Evolutionary conservation across 2,888 invertebrate genomes (phyloP).

Genomic region (Sphaerophoria taeniata): DNA sequence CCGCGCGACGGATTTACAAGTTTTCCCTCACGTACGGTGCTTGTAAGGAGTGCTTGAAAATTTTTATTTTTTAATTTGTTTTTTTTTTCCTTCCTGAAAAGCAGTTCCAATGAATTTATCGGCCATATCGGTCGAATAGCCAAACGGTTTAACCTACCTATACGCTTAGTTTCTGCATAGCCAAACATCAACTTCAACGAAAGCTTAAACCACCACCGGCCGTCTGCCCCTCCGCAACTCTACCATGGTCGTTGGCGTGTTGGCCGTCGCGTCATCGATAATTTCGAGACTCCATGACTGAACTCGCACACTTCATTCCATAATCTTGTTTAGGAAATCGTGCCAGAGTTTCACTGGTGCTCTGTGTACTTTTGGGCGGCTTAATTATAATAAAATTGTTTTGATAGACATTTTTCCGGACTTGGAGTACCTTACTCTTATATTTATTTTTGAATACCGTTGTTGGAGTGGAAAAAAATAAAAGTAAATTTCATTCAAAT

Average conservation of each 20-base stretch:
- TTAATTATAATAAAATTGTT: constrained; percentile 27
- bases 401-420: constrained; percentile 46
- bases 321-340: constrained; percentile 61
- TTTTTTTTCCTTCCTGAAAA: constrained; percentile 56
- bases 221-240: too few species aligned
- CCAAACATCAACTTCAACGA: not conserved
- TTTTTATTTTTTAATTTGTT: constrained; percentile 11
- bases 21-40: constrained; percentile 61
- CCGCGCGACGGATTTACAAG: constrained; percentile 58
- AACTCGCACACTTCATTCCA: constrained; percentile 38
- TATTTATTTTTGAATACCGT: constrained; percentile 46
- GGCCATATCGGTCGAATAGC: constrained; percentile 30
- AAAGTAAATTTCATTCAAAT: constrained; percentile 30
- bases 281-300: constrained; percentile 32
- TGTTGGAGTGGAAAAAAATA: constrained; percentile 14
- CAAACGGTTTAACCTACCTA: constrained; percentile 42
- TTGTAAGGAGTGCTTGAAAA: constrained; percentile 33
- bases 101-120: constrained; percentile 27
- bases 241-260: too few species aligned
- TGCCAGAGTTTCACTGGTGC: constrained; percentile 60
- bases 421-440: constrained; percentile 11
- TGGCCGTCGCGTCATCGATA: not conserved
- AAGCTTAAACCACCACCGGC: not conserved
- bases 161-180: not conserved
- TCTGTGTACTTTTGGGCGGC: constrained; percentile 56